Evolutionary conservation across 2,113 vertebrate genomes (phyloP).

Genomic region (Silurus glanis): DNA sequence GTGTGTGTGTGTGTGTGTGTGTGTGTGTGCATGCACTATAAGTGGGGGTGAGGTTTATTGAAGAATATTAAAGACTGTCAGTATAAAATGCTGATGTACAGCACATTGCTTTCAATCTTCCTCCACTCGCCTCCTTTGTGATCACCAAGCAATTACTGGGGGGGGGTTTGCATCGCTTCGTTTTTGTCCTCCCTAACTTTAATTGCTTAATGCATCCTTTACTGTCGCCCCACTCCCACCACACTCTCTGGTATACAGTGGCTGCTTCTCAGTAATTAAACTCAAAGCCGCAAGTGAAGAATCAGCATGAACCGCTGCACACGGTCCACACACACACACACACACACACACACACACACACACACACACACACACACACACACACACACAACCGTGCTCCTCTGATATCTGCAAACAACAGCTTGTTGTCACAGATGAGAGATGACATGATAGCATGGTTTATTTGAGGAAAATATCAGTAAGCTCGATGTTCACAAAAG

Average conservation of each 20-base stretch:
- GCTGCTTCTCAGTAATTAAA: conserved; percentile 65
- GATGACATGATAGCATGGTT: background rate
- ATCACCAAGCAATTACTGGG: conserved; percentile 86
- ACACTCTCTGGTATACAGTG: conserved; percentile 61
- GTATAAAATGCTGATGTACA: conserved; percentile 75
- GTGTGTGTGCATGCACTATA: too few species aligned
- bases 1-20: background rate
- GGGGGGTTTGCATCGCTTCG: conserved; percentile 71
- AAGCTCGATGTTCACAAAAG: background rate
- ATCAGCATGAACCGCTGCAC: conserved; percentile 39
- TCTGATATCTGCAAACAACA: background rate
- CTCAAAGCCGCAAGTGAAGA: conserved; percentile 58
- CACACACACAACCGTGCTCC: background rate
- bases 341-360: too few species aligned
- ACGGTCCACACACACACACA: background rate
- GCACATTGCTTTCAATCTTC: conserved; percentile 57
- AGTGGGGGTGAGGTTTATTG: background rate
- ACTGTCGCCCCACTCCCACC: conserved; percentile 62
- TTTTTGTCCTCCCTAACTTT: conserved; percentile 78
- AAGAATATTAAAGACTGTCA: conserved; percentile 60
- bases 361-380: background rate
- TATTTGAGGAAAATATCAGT: background rate
- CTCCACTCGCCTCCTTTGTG: conserved; percentile 72
- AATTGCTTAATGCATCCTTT: conserved; percentile 89
- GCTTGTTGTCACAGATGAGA: background rate